These are phyloP conservation scores for Netelia melanura DNA, from an alignment of 2,888 invertebrate genomes.

Conservation along the genomic window DNA sequence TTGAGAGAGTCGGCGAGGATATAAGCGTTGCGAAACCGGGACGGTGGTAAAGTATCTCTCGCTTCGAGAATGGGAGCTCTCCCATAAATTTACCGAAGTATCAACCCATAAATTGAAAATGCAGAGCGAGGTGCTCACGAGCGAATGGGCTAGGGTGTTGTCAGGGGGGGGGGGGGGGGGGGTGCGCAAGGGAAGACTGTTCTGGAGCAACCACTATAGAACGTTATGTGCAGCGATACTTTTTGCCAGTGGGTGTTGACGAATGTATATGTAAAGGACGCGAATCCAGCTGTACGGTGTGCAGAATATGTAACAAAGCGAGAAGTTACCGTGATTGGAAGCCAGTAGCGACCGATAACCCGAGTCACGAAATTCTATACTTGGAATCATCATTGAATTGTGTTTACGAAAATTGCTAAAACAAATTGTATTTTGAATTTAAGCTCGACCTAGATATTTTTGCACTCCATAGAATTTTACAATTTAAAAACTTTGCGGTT, in stretches of 20 bases:
- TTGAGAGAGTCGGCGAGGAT: constrained; percentile 8
- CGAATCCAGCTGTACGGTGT: not conserved
- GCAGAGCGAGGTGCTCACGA: constrained; percentile 67
- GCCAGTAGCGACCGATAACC: not conserved
- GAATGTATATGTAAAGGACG: not conserved
- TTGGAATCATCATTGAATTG: not conserved
- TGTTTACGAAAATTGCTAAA: not conserved
- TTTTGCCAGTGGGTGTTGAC: constrained; percentile 3
- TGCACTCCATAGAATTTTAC: not conserved
- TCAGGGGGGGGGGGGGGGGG: not conserved
- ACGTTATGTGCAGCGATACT: constrained; percentile 48
- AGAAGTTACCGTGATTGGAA: not conserved
- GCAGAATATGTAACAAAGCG: not conserved
- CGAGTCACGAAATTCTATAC: not conserved
- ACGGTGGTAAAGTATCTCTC: constrained; percentile 72
- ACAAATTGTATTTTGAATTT: too few species aligned
- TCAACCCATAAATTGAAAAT: constrained; percentile 80
- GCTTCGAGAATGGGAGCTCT: constrained; percentile 68
- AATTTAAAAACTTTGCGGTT: not conserved
- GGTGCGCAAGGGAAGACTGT: not conserved
- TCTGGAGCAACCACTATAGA: constrained; percentile 19
- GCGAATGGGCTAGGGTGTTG: constrained; percentile 19
- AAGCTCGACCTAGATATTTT: not conserved
- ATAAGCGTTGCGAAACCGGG: constrained; percentile 32
- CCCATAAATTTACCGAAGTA: constrained; percentile 78